Evolutionary conservation across 2,888 invertebrate species (phyloP), one percentile per base, ranked within the genome.

Genomic region (Idaea aversata): DNA sequence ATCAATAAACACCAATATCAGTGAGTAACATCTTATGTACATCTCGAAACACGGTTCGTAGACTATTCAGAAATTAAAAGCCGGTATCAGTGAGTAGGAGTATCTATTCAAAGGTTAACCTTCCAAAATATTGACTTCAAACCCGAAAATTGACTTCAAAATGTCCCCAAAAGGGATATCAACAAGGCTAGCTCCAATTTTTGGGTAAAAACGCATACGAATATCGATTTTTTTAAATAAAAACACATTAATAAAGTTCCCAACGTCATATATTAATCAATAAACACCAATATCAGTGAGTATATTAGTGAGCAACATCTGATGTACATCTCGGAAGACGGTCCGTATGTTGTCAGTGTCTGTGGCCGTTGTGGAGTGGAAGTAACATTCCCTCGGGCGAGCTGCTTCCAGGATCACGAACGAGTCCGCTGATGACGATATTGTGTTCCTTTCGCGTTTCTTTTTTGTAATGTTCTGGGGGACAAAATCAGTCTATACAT

Each of bases 291-390:
- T 88, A 65, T 88, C 88, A 16, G 80, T 88, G 15, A 95, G 83
- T 75, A 88, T 83, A 57, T 90, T 86, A 0, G 90, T 92, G 5
- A 95, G 82, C 74, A 96, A 95, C 89, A 95, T 95, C 76, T 94
- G 93, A 74, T 96, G 96, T 0, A 96, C 95, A 81, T 96, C 95
- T n/a, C 95, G 88, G 84, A 96, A 96, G 0, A 96, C 96, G 5
- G 94, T 94, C 36, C 94, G 93, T 10, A 96, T 95, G 80, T 96
- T 96, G 75, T 95, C 94, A 0, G 96, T 96, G 79, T 96, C 96
- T 0, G 96, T 96, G 5, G 96, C 96, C 0, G 95, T 94, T 0
- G 96, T 97, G 80, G 94, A 96, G 82, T 97, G 96, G 82, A 95
- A 95, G 82, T 95, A 96, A 72, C 95, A 95, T 73, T 95, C 94